phyloP scores from a whole-genome alignment of 2,797 vertebrate genomes.

The Coluber constrictor region DNA sequence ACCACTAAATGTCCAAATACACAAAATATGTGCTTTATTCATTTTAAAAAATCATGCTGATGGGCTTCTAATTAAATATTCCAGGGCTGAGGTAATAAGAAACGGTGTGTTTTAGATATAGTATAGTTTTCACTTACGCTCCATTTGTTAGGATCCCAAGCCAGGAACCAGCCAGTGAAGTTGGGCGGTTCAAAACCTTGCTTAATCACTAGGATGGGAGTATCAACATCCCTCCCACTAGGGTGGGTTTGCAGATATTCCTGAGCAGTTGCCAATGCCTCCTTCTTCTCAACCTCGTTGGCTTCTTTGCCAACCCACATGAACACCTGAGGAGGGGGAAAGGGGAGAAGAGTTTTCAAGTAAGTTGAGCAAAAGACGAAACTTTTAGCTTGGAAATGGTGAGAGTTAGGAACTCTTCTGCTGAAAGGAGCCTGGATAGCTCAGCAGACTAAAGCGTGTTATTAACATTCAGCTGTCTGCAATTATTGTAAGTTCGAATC shows the following conservation, averaged over 20 bases:
- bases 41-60: not conserved
- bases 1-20: not conserved
- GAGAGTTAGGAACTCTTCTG: not conserved
- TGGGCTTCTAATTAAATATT: not conserved
- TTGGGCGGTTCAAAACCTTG: constrained; percentile 87
- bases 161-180: constrained; percentile 89
- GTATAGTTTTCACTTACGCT: constrained; percentile 72
- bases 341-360: not conserved
- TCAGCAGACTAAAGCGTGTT: too few relatives aligned
- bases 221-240: constrained; percentile 76
- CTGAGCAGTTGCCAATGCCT: constrained; percentile 71
- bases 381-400: not conserved
- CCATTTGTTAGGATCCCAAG: constrained; percentile 86
- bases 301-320: constrained; percentile 84
- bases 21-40: not conserved
- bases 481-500: too few relatives aligned
- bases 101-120: not conserved
- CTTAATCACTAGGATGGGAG: constrained; percentile 79
- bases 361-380: too few relatives aligned
- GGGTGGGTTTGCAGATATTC: constrained; percentile 87
- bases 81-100: not conserved
- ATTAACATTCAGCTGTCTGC: too few relatives aligned
- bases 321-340: constrained; percentile 73
- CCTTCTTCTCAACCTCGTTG: constrained; percentile 76
- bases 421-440: not conserved